phyloP scores from a whole-genome alignment of 2,797 vertebrate species.

The Tokudaia muenninki region DNA sequence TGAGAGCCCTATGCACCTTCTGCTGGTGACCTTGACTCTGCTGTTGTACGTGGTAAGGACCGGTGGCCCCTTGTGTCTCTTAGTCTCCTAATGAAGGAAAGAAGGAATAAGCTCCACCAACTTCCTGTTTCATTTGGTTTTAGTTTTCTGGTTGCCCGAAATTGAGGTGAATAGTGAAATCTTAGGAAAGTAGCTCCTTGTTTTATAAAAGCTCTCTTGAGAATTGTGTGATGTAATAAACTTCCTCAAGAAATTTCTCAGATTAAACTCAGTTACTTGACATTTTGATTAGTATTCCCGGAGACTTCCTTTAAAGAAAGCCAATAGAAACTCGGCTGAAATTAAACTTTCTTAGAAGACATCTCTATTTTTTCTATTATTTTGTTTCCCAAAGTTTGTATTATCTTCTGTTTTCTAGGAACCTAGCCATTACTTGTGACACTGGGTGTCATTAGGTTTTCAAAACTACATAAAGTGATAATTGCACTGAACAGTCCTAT shows the following conservation, averaged over 20 bases:
- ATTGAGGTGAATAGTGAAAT: conserved; percentile 36
- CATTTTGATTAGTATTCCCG: conserved; percentile 37
- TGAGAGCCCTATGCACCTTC: not conserved
- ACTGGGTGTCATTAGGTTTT: conserved; percentile 20
- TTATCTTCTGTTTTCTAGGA: conserved; percentile 40
- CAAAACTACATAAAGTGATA: not conserved
- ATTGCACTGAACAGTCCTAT: conserved; percentile 28
- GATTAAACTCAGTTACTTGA: conserved; percentile 44
- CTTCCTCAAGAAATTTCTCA: conserved; percentile 16
- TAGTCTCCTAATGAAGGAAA: not conserved
- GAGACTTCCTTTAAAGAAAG: not conserved
- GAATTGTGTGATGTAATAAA: conserved; percentile 14
- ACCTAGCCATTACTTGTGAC: not conserved
- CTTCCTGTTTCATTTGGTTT: not conserved
- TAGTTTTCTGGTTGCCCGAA: conserved; percentile 6
- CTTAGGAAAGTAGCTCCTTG: conserved; percentile 14
- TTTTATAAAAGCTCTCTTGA: conserved; percentile 12
- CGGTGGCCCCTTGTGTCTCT: not conserved
- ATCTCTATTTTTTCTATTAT: conserved; percentile 25
- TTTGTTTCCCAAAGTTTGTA: conserved; percentile 62
- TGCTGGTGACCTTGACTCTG: not conserved
- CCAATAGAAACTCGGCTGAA: not conserved
- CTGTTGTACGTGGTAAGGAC: not conserved
- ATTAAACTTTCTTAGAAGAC: conserved; percentile 54
- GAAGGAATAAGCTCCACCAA: not conserved